Evolutionary conservation across 1,140 invertebrate species (phyloP).

Genomic region (Heliothis subflexa): DNA sequence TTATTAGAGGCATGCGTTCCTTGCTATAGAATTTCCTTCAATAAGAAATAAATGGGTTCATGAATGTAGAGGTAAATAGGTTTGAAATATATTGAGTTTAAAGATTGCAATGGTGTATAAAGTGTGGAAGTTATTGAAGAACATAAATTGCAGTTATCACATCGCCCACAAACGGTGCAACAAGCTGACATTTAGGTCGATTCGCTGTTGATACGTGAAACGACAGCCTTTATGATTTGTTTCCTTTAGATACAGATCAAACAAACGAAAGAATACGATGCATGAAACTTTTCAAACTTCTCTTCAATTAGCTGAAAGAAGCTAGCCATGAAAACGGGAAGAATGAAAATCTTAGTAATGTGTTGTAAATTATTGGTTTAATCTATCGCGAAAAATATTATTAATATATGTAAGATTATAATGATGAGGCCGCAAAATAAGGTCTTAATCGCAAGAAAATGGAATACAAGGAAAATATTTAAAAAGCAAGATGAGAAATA

Average conservation of each 20-base stretch:
- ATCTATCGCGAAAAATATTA: no score
- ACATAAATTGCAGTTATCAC: conserved; percentile 18
- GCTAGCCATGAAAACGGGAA: background rate
- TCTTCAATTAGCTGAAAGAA: background rate
- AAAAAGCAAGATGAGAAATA: conserved; percentile 19
- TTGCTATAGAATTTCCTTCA: conserved; percentile 19
- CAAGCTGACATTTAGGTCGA: conserved; percentile 37
- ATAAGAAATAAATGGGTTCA: conserved; percentile 11
- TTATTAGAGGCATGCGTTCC: conserved; percentile 8
- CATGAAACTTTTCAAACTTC: background rate
- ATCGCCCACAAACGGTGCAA: conserved; percentile 31
- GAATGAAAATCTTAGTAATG: no score
- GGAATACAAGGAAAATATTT: conserved; percentile 7
- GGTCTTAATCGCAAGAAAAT: background rate
- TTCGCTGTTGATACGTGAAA: conserved; percentile 12
- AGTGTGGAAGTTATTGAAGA: conserved; percentile 20
- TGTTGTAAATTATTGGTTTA: no score
- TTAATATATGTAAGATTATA: no score
- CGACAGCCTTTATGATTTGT: background rate
- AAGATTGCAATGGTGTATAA: conserved; percentile 11
- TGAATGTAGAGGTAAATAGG: conserved; percentile 44
- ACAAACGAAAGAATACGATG: no score
- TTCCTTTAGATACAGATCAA: background rate
- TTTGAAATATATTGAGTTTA: conserved; percentile 28
- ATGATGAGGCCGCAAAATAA: no score